Base-by-base conservation (phyloP, 2,797 vertebrate genomes). In the Valencia hispanica region DNA sequence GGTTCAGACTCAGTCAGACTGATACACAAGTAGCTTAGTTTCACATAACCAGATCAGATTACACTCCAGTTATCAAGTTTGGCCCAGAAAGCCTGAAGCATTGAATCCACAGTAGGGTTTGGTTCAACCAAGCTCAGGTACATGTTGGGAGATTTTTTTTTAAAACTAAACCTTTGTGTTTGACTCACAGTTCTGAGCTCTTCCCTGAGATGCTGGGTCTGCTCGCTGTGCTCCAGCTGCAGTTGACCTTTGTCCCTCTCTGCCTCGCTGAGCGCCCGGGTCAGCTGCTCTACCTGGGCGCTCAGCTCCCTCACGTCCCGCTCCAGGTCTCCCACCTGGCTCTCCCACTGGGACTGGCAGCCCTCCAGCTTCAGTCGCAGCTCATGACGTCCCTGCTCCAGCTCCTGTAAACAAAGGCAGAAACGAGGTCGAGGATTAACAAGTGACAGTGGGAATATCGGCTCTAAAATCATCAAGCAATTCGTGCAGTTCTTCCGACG, bases 281-380 rank as follows among this genome's bases (percentile, higher is more conserved):
- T 93, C 76, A 95, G 94, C 41, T 25, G 80, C 82, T 95, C 88
- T 83, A 94, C 92, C 86, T 92, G 90, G 68, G 41, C 45, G 22
- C 86, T 92, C 88, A 96, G 91, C 48, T 94, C 93, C 89, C 83
- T 91, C 48, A 82, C 80, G 78, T 96, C 96, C 77, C 84, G 82
- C 93, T 96, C 95, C 92, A 96, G 89, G 65, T 96, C 95, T 0
- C 81, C 82, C 90, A 95, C 95, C 89, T 96, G 96, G 86, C 93
- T 94, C 91, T 95, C 93, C 95, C 94, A 94, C 92, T 94, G 91
- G 51, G 89, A 91, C 88, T 89, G 91, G 77, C 87, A 90, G 86
- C 86, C 86, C 73, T 95, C 93, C 85, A 96, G 92, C 88, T 95
- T 96, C 79, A 94, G 50, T 77, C 87, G 92, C 82, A 95, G 88